phyloP scores from a whole-genome alignment of 2,888 invertebrate genomes.

The Augochlorella aurata region DNA sequence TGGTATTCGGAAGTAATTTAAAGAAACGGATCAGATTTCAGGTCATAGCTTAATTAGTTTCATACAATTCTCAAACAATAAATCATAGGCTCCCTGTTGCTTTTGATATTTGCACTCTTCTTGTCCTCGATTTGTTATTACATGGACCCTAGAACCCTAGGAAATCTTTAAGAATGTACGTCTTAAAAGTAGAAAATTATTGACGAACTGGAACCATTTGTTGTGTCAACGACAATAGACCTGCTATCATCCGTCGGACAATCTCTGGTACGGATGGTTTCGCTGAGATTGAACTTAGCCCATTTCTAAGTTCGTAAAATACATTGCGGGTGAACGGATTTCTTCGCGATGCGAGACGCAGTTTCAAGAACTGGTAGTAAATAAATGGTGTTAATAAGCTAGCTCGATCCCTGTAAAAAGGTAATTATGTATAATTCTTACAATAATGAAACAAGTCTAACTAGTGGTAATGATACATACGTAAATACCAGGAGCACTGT shows the following conservation, averaged over 20 bases:
- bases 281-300: conserved; percentile 87
- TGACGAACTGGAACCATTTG: conserved; percentile 87
- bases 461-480: conserved; percentile 85
- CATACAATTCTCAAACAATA: conserved; percentile 36
- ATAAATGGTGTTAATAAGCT: conserved; percentile 96
- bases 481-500: conserved; percentile 90
- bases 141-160: conserved; percentile 65
- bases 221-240: conserved; percentile 87
- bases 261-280: conserved; percentile 88
- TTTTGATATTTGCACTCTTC: conserved; percentile 59
- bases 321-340: conserved; percentile 98
- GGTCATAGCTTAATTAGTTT: conserved; percentile 37
- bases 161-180: conserved; percentile 55
- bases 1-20: conserved; percentile 18
- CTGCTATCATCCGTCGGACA: conserved; percentile 84
- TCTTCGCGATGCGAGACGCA: conserved; percentile 95
- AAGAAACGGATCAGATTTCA: conserved; percentile 30
- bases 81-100: conserved; percentile 27
- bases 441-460: background rate
- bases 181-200: conserved; percentile 62
- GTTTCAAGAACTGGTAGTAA: conserved; percentile 97
- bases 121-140: conserved; percentile 53
- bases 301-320: conserved; percentile 92
- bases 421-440: background rate
- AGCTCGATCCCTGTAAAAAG: conserved; percentile 90